phyloP scores from a whole-genome alignment of 2,888 invertebrate species.

The Cataglyphis rosenhaueri region DNA sequence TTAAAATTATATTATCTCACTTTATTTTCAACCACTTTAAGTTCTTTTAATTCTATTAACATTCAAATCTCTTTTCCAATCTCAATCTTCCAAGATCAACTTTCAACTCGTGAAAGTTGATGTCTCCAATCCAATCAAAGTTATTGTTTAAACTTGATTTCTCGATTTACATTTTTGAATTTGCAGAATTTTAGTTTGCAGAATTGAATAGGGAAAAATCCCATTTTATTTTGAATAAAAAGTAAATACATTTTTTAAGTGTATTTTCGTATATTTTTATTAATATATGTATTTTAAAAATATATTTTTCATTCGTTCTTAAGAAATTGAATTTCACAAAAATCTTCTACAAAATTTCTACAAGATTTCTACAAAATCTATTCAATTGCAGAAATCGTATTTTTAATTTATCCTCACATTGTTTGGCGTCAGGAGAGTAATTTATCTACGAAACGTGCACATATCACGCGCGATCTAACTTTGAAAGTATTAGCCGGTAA shows the following conservation, averaged over 20 bases:
- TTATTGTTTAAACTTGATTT: slow-evolving; percentile 29
- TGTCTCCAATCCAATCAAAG: slow-evolving; percentile 13
- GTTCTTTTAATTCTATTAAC: slow-evolving; percentile 35
- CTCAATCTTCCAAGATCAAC: slow-evolving; percentile 34
- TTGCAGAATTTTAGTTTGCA: not conserved
- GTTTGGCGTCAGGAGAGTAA: not conserved
- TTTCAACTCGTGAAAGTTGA: not conserved
- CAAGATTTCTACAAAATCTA: not conserved
- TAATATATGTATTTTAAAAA: not conserved
- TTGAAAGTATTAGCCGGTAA: not conserved
- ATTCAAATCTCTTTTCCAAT: slow-evolving; percentile 33
- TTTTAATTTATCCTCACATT: not conserved
- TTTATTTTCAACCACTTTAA: not conserved
- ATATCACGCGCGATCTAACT: not conserved
- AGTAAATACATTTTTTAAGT: not conserved
- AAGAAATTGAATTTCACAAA: not conserved
- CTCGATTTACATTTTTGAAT: not conserved
- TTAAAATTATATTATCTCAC: slow-evolving; percentile 20
- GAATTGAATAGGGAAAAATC: not conserved
- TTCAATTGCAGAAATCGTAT: not conserved
- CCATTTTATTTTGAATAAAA: not conserved
- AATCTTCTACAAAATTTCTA: not conserved
- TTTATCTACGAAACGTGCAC: slow-evolving; percentile 12
- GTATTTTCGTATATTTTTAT: slow-evolving; percentile 5
- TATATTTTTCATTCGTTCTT: not conserved